These are phyloP conservation scores for Apamea sordens DNA, from an alignment of 2,888 invertebrate genomes.

Conservation along the genomic window DNA sequence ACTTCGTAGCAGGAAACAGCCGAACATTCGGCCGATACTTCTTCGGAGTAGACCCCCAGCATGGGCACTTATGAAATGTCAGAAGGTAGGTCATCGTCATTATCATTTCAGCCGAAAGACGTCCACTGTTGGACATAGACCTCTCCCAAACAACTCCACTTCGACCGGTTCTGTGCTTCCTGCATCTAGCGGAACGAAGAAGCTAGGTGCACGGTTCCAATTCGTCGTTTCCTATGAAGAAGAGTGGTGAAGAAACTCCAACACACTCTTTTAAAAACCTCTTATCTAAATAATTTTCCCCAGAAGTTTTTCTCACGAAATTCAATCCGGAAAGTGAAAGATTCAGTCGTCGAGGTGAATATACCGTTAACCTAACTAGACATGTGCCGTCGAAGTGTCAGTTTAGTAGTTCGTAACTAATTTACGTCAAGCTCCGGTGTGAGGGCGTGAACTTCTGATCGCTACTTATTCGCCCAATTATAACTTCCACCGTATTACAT, in stretches of 20 bases:
- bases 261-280: neutral
- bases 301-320: neutral
- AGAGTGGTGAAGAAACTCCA: neutral
- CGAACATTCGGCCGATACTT: no score
- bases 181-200: neutral
- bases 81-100: neutral
- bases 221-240: neutral
- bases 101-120: neutral
- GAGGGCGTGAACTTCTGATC: slow-evolving; percentile 78
- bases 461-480: slow-evolving; percentile 84
- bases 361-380: slow-evolving; percentile 75
- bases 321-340: slow-evolving; percentile 40
- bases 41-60: no score
- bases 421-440: slow-evolving; percentile 77
- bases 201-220: neutral
- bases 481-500: slow-evolving; percentile 79
- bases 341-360: slow-evolving; percentile 47
- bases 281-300: slow-evolving; percentile 25
- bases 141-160: neutral
- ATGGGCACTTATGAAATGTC: neutral
- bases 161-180: neutral
- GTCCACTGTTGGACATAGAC: neutral
- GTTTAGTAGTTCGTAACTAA: slow-evolving; percentile 84
- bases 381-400: slow-evolving; percentile 80
- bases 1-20: no score